Evolutionary conservation across 2,888 invertebrate species (phyloP).

Genomic region (Diarsia brunnea): DNA sequence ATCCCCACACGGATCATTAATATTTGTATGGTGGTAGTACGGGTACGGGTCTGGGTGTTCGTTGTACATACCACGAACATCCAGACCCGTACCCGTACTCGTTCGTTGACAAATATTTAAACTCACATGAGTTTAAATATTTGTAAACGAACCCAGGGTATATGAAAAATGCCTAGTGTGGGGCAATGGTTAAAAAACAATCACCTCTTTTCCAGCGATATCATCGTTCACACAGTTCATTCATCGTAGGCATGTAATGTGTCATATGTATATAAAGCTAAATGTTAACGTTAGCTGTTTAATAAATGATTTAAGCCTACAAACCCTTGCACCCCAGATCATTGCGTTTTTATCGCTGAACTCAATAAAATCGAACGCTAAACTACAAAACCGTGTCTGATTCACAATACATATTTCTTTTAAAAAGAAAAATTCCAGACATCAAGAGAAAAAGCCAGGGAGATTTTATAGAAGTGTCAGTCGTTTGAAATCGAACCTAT

Average conservation of each 20-base stretch:
- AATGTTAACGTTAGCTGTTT: background rate
- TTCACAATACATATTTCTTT: slow-evolving; percentile 34
- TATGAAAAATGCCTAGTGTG: background rate
- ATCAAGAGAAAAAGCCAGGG: slow-evolving; percentile 42
- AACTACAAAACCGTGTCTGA: background rate
- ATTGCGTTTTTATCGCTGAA: slow-evolving; percentile 7
- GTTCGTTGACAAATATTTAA: no score
- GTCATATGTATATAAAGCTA: background rate
- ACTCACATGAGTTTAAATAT: background rate
- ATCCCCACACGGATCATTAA: background rate
- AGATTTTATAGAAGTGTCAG: slow-evolving; percentile 46
- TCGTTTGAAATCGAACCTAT: slow-evolving; percentile 52
- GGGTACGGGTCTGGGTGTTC: no score
- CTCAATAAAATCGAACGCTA: slow-evolving; percentile 3
- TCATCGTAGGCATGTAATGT: background rate
- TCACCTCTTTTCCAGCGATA: background rate
- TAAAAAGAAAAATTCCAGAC: slow-evolving; percentile 34
- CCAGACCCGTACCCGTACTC: no score
- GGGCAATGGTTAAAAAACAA: background rate
- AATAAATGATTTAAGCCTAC: background rate
- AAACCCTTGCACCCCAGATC: background rate
- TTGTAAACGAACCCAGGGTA: background rate
- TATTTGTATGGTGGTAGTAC: background rate
- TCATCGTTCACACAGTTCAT: background rate
- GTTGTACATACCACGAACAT: no score